Conservation (phyloP, 2,888 invertebrate species). For the Drosophila acutilabella region DNA sequence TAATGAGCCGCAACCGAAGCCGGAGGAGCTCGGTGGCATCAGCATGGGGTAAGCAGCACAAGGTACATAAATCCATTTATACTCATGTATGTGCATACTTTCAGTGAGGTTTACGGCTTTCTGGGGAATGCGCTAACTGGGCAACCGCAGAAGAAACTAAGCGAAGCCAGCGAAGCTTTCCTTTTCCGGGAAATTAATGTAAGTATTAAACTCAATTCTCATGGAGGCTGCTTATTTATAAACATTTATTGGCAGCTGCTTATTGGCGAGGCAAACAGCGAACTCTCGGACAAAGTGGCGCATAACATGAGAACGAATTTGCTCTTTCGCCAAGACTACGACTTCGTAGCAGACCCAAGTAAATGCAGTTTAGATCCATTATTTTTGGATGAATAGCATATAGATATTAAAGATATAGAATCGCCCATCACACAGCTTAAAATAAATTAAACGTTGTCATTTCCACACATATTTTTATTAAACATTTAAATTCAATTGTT, state of each 20-base stretch:
- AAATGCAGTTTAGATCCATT: constrained; percentile 64
- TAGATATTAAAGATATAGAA: background rate
- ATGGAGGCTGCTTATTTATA: background rate
- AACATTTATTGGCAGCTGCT: constrained; percentile 54
- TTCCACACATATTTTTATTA: constrained; percentile 81
- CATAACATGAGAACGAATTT: constrained; percentile 55
- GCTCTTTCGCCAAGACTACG: constrained; percentile 21
- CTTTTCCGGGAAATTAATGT: constrained; percentile 79
- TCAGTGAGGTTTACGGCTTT: constrained; percentile 79
- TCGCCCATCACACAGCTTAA: background rate
- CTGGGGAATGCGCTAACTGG: constrained; percentile 81
- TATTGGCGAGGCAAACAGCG: constrained; percentile 77
- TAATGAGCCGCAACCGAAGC: constrained; percentile 68
- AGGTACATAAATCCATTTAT: background rate
- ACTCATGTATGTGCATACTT: background rate
- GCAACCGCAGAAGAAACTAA: constrained; percentile 74
- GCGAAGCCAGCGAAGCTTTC: constrained; percentile 67
- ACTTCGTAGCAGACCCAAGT: constrained; percentile 33
- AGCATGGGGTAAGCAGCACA: constrained; percentile 43
- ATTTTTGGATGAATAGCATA: constrained; percentile 39
- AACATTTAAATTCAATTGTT: constrained; percentile 76
- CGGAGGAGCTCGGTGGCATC: constrained; percentile 44
- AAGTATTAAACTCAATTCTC: background rate
- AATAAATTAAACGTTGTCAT: constrained; percentile 38
- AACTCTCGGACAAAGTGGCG: constrained; percentile 59